Percentiles rank a stretch among this genome's conserved stretches.
These are phyloP conservation scores for Amorpha juglandis DNA, from an alignment of 2,888 invertebrate species.

Conservation along the genomic window DNA sequence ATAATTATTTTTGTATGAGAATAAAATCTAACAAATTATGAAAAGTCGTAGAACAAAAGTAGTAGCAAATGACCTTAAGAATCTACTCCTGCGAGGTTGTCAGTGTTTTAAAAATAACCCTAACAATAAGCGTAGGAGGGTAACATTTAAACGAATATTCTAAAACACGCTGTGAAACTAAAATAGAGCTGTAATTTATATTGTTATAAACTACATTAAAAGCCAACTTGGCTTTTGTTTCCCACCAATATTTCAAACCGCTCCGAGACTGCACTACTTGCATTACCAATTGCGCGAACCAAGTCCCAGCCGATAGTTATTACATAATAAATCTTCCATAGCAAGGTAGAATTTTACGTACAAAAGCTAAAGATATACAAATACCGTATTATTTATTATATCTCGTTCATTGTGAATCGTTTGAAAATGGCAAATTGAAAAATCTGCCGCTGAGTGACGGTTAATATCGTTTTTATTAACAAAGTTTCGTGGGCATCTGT, in stretches of 20 bases:
- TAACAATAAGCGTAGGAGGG: no score
- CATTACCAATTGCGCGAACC: constrained; percentile 14
- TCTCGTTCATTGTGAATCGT: not conserved
- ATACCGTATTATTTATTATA: not conserved
- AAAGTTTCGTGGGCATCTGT: constrained; percentile 50
- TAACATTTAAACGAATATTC: no score
- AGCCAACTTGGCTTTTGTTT: constrained; percentile 13
- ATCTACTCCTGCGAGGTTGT: no score
- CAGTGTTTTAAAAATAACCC: no score
- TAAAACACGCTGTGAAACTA: no score
- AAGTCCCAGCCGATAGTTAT: constrained; percentile 8
- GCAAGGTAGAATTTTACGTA: constrained; percentile 16
- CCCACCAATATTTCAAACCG: constrained; percentile 8
- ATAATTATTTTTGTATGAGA: no score
- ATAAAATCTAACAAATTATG: no score
- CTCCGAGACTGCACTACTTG: not conserved
- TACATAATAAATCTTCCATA: constrained; percentile 14
- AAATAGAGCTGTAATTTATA: not conserved
- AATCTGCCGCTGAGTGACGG: constrained; percentile 37
- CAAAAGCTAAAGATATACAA: not conserved
- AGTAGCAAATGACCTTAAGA: no score
- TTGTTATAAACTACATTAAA: constrained; percentile 6
- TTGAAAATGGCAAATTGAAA: constrained; percentile 15
- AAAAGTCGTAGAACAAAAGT: no score
- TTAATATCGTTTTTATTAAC: constrained; percentile 59